A percentile compares a stretch with the other conserved stretches of the same genome.
Conservation (phyloP, 2,113 vertebrate genomes). For the Theropithecus gelada region DNA sequence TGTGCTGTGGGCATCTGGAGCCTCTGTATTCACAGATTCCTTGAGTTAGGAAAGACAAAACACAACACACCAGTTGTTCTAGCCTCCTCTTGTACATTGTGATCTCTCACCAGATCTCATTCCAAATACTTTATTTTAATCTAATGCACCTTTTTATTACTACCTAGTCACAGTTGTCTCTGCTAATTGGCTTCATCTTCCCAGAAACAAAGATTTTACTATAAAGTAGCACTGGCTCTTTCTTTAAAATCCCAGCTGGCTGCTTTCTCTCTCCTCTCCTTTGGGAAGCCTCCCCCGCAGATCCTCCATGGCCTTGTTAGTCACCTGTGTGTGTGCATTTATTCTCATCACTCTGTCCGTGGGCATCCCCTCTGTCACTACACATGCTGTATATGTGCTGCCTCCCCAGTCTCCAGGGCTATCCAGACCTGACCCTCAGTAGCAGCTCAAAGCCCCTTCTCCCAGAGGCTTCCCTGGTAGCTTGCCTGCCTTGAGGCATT, state of each 20-base stretch:
- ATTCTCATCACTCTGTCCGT: background rate
- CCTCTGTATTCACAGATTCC: conserved; percentile 18
- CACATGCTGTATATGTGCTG: fast-evolving
- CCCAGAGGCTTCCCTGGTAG: background rate
- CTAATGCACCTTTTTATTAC: background rate
- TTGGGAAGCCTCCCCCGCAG: background rate
- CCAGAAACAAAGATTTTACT: background rate
- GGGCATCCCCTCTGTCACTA: background rate
- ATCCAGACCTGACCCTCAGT: background rate
- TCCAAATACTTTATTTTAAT: background rate
- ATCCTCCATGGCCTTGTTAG: background rate
- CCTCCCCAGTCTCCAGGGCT: background rate
- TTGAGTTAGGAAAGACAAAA: conserved; percentile 40
- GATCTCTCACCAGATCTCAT: background rate
- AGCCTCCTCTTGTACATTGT: background rate
- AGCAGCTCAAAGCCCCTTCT: background rate
- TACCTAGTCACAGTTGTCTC: background rate
- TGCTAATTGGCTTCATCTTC: background rate
- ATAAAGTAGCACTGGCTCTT: background rate
- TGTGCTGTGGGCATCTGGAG: conserved; percentile 32
- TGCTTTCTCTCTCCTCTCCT: background rate
- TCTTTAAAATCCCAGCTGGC: background rate
- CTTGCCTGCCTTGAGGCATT: background rate
- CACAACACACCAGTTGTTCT: background rate
- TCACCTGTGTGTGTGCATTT: background rate